These are phyloP conservation scores for Lochmaea capreae DNA, from an alignment of 2,888 invertebrate genomes.

Conservation along the genomic window DNA sequence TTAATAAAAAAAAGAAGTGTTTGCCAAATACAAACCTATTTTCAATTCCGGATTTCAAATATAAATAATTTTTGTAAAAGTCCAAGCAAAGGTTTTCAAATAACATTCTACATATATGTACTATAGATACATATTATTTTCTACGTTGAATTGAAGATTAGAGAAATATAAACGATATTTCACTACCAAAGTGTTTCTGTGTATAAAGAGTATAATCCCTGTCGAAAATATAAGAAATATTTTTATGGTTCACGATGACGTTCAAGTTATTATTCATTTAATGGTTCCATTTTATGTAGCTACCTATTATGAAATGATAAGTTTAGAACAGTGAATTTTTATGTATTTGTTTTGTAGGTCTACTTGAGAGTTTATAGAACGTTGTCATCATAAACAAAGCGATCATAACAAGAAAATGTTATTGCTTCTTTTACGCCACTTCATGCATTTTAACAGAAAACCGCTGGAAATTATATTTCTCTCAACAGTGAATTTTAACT, in stretches of 20 bases:
- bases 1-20: too few relatives aligned
- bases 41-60: neutral
- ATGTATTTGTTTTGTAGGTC: constrained; percentile 9
- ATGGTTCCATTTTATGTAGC: constrained; percentile 15
- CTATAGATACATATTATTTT: neutral
- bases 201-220: neutral
- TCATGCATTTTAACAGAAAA: neutral
- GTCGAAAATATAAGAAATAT: constrained; percentile 21
- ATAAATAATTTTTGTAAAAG: neutral
- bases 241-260: constrained; percentile 21
- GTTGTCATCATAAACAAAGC: constrained; percentile 2
- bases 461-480: neutral
- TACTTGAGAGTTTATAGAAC: constrained; percentile 19
- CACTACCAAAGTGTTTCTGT: neutral
- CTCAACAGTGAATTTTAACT: neutral
- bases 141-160: neutral
- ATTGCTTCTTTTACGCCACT: neutral
- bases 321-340: constrained; percentile 17
- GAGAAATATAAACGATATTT: neutral
- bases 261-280: constrained; percentile 22
- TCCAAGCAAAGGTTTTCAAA: neutral
- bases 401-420: constrained; percentile 9
- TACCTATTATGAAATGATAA: constrained; percentile 23
- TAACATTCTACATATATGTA: neutral
- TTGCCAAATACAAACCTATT: too few relatives aligned